These are phyloP conservation scores for Actias luna DNA, from an alignment of 2,888 invertebrate species.

Conservation along the genomic window DNA sequence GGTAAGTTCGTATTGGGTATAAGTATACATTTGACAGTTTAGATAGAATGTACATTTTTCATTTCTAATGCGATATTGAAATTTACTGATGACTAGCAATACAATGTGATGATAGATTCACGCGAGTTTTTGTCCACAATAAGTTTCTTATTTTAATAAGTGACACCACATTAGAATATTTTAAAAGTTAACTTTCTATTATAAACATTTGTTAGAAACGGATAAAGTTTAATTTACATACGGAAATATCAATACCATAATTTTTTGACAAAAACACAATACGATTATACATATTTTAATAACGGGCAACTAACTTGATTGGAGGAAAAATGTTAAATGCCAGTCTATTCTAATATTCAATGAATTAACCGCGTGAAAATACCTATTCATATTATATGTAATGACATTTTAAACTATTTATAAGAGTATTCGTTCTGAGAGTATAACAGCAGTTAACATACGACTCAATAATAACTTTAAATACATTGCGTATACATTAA, in stretches of 20 bases:
- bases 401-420: neutral
- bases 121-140: no score
- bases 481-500: constrained; percentile 18
- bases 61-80: neutral
- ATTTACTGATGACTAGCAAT: neutral
- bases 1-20: neutral
- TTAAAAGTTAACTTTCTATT: neutral
- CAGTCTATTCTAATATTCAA: neutral
- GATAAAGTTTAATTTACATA: no score
- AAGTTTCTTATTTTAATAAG: no score
- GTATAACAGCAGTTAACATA: constrained; percentile 21
- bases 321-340: neutral
- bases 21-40: neutral
- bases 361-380: neutral
- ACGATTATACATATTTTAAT: neutral
- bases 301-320: neutral
- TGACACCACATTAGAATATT: no score
- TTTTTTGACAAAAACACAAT: no score
- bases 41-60: neutral
- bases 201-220: neutral
- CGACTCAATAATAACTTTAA: constrained; percentile 19
- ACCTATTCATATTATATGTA: neutral
- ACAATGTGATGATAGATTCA: neutral
- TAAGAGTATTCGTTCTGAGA: constrained; percentile 9
- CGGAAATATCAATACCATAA: no score